phyloP scores from a whole-genome alignment of 2,888 invertebrate species.

The Mesochorus sp. region DNA sequence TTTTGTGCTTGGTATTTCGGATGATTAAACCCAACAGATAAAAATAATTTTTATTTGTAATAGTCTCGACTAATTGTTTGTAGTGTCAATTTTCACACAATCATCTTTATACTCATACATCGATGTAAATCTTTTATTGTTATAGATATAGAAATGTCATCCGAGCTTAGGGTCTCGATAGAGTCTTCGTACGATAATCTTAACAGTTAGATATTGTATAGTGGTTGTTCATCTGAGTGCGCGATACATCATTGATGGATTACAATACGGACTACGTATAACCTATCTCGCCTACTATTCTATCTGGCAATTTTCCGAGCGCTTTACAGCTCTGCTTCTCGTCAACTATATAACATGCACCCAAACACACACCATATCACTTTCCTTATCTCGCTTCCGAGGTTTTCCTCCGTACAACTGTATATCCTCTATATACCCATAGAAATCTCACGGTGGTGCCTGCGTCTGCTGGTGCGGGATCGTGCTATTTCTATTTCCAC shows the following conservation, averaged over 20 bases:
- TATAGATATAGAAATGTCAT: too few relatives aligned
- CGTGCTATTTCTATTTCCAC: conserved; percentile 77
- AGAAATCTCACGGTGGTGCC: conserved; percentile 5
- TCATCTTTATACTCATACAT: too few relatives aligned
- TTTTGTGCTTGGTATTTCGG: too few relatives aligned
- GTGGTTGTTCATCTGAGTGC: conserved; percentile 28
- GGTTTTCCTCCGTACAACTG: conserved; percentile 5
- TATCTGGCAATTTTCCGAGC: conserved; percentile 22
- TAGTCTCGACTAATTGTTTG: too few relatives aligned
- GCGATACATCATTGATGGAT: conserved; percentile 57
- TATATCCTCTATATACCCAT: conserved; percentile 2
- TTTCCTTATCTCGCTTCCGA: conserved; percentile 50
- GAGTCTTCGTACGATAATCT: conserved; percentile 13
- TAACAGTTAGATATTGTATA: conserved; percentile 25
- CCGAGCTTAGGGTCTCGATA: neutral
- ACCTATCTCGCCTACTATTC: conserved; percentile 1
- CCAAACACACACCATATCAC: conserved; percentile 25
- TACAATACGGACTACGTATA: conserved; percentile 42
- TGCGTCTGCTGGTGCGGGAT: conserved; percentile 36
- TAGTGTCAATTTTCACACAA: too few relatives aligned
- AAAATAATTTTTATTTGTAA: too few relatives aligned
- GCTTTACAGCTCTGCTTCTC: conserved; percentile 9
- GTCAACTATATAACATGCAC: too few relatives aligned
- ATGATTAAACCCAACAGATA: too few relatives aligned
- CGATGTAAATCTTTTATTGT: too few relatives aligned